Evolutionary conservation across 1,140 invertebrate genomes (phyloP), one percentile per base, ranked within the genome.

Genomic region (Parapsyche elsis): DNA sequence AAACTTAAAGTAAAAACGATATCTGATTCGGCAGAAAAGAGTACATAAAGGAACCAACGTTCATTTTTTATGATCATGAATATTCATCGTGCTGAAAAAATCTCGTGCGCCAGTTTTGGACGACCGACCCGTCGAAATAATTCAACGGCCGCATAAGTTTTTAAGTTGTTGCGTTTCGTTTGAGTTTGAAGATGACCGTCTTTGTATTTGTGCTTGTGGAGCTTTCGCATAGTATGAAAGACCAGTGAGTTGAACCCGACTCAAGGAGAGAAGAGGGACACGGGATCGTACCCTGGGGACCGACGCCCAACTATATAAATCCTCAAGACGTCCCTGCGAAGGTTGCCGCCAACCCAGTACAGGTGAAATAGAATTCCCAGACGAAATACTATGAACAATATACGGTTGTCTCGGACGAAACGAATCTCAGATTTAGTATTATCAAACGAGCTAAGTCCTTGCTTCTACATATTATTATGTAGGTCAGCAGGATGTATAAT

Each of bases 221-320:
- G 64, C 1, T 9, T 67, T 67, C 24, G 64, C 24, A 23, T 67
- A 23, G 24, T 49, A 49, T 49, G 73, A 75, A 30, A 57, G 49
- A 4, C 23, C 23, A 61, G 71, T 53, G 73, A 75, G 73, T 75
- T 67, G 64, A 75, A 75, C 73, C 73, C 73, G 73, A 75, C 73
- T 75, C 73, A 75, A 75, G 73, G 73, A 75, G 73, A 57, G 73
- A 26, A 75, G 19, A 75, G 73, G 73, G 73, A 75, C 73, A 75
- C 73, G 49, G 73, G 73, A 75, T 75, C 45, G 73, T 24, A 57
- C 73, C 73, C 73, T 9, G 0, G 73, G 73, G 73, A 75, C 73
- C 73, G n/a, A 49, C 73, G 73, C 73, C 73, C 24, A 75, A 75
- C 73, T 75, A 75, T 75, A 75, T 75, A 75, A 75, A 75, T 75